Evolutionary conservation across 2,888 invertebrate species (phyloP).

Genomic region (Selenia dentaria): DNA sequence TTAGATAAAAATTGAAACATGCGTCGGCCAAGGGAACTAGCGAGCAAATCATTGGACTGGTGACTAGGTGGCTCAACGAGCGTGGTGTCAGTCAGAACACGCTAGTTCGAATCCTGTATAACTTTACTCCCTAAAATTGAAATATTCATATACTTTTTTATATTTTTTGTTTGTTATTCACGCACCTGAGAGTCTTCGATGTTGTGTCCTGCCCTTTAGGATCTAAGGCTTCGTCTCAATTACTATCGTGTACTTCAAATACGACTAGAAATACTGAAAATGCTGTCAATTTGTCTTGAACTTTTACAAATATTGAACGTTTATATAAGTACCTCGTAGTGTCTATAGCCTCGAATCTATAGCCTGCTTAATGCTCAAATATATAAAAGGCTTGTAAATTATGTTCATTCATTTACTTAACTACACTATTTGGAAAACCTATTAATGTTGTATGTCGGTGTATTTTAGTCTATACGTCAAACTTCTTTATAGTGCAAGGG

Average conservation of each 20-base stretch:
- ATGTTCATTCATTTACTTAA: conserved; percentile 39
- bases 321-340: conserved; percentile 60
- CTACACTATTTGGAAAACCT: conserved; percentile 26
- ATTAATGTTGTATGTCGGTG: conserved; percentile 33
- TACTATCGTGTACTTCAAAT: conserved; percentile 60
- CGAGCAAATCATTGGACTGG: too few relatives aligned
- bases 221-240: conserved; percentile 72
- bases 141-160: too few relatives aligned
- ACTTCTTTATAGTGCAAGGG: conserved; percentile 31
- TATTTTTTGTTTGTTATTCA: too few relatives aligned
- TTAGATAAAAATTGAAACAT: too few relatives aligned
- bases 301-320: conserved; percentile 65
- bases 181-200: conserved; percentile 38
- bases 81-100: too few relatives aligned
- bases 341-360: conserved; percentile 51
- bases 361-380: conserved; percentile 63
- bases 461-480: conserved; percentile 14
- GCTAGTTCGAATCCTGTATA: too few relatives aligned
- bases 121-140: too few relatives aligned
- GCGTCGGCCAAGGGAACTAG: too few relatives aligned
- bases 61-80: too few relatives aligned
- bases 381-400: conserved; percentile 38
- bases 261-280: conserved; percentile 71
- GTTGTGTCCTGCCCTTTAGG: conserved; percentile 61
- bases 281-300: conserved; percentile 80